These are phyloP conservation scores for Cheirogaleus medius DNA, from an alignment of 2,113 vertebrate species.

Conservation along the genomic window DNA sequence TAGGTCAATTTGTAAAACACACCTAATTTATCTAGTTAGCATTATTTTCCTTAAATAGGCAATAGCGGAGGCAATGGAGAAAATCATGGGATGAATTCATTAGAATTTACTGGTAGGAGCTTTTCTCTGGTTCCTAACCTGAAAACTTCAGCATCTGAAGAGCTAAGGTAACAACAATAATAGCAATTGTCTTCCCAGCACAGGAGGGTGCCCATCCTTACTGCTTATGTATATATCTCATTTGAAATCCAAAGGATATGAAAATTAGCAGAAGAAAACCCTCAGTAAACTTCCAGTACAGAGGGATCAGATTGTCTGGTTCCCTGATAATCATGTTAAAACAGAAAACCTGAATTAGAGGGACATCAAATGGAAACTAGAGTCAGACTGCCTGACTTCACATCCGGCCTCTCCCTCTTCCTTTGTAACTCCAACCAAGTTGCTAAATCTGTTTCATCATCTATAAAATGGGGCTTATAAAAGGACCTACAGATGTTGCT, in stretches of 20 bases:
- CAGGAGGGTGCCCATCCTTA: not conserved
- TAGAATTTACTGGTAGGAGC: not conserved
- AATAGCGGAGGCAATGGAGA: not conserved
- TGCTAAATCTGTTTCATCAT: not conserved
- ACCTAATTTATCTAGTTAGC: not conserved
- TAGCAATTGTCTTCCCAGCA: not conserved
- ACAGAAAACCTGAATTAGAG: not conserved
- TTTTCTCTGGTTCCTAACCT: not conserved
- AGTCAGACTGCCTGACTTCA: not conserved
- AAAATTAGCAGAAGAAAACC: constrained; percentile 13
- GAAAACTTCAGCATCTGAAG: not conserved
- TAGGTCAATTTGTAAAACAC: not conserved
- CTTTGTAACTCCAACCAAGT: not conserved
- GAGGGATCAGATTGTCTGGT: not conserved
- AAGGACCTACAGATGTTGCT: too few relatives aligned
- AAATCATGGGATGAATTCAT: not conserved
- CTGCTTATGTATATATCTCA: not conserved
- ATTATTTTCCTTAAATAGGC: not conserved
- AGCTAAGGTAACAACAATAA: not conserved
- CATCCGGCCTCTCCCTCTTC: not conserved
- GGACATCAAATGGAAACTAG: not conserved
- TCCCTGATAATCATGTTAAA: not conserved
- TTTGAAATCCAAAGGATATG: not conserved
- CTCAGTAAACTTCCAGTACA: not conserved
- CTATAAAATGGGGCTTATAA: not conserved